These are phyloP conservation scores for Drosophila lini DNA, from an alignment of 1,140 invertebrate species.

Conservation along the genomic window DNA sequence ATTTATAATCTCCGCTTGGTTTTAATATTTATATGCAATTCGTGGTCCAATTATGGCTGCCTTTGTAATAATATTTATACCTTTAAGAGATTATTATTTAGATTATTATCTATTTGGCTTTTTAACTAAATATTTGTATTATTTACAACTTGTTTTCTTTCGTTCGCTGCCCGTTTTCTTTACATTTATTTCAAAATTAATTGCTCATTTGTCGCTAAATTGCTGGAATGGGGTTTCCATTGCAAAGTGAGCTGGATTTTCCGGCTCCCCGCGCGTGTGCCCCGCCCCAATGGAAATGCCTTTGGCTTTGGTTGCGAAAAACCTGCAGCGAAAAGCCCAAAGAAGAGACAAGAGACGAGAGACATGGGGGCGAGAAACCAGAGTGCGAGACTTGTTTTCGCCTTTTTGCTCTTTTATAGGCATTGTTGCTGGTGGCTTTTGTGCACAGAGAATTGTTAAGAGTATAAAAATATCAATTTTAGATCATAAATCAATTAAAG, in stretches of 20 bases:
- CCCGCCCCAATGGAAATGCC: constrained; percentile 39
- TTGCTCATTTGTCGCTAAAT: constrained; percentile 83
- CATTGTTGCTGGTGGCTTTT: constrained; percentile 66
- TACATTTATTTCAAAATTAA: constrained; percentile 82
- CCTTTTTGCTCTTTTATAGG: constrained; percentile 79
- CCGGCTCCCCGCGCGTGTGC: constrained; percentile 35
- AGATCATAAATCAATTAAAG: background rate
- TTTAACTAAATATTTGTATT: background rate
- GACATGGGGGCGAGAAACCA: constrained; percentile 62
- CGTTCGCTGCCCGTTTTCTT: constrained; percentile 39
- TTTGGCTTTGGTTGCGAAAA: constrained; percentile 60
- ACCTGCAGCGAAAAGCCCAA: constrained; percentile 53
- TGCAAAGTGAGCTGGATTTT: constrained; percentile 50
- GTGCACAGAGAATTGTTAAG: background rate
- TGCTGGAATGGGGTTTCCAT: constrained; percentile 82
- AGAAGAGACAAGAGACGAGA: constrained; percentile 6
- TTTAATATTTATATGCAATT: constrained; percentile 38
- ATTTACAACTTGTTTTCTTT: background rate
- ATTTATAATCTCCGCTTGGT: constrained; percentile 19
- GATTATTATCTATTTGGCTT: constrained; percentile 4
- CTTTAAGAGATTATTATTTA: background rate
- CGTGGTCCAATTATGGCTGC: constrained; percentile 5
- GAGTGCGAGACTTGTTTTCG: constrained; percentile 80
- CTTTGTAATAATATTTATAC: constrained; percentile 1
- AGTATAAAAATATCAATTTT: background rate